Conservation (phyloP, 2,888 invertebrate species). For the Liposcelis brunnea region DNA sequence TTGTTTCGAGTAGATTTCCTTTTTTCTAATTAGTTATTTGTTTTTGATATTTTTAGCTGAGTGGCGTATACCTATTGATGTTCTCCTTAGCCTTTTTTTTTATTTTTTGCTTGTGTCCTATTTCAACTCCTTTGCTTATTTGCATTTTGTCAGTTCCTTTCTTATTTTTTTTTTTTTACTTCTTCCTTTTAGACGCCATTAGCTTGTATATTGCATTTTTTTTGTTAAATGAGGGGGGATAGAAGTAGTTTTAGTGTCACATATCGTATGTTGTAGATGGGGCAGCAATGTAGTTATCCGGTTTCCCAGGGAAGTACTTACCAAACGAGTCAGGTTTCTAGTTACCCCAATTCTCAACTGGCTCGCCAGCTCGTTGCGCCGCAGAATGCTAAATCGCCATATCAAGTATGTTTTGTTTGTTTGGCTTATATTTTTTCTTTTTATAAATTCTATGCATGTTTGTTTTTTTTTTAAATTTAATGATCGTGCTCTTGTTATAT, state of each 20-base stretch:
- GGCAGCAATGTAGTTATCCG: no score
- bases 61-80: not conserved
- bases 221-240: no score
- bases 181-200: not conserved
- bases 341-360: constrained; percentile 35
- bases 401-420: constrained; percentile 16
- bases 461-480: no score
- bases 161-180: not conserved
- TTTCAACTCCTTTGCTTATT: not conserved
- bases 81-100: not conserved
- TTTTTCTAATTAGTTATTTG: constrained; percentile 12
- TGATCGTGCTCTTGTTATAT: no score
- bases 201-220: no score
- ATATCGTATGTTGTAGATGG: no score
- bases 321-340: constrained; percentile 3
- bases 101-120: no score
- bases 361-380: constrained; percentile 41
- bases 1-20: not conserved
- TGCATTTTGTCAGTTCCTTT: not conserved
- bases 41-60: constrained; percentile 11
- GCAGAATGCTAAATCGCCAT: constrained; percentile 31
- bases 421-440: no score
- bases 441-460: no score
- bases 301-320: no score
- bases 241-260: no score